Evolutionary conservation across 2,888 invertebrate genomes (phyloP), one percentile per base, ranked within the genome.

Genomic region (Nezara viridula): DNA sequence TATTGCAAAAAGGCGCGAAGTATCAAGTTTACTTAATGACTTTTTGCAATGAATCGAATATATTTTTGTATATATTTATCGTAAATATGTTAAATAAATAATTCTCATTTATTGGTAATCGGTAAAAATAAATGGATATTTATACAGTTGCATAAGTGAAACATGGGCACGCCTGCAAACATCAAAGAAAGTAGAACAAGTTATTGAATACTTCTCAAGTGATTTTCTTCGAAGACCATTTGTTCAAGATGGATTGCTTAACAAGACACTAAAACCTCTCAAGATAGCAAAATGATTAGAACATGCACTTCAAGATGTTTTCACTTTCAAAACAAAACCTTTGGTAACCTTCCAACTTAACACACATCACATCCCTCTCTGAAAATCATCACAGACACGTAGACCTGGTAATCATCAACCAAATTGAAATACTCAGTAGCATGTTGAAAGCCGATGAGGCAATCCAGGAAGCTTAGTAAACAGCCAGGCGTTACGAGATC

Each of bases 391-490:
- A 73, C 37, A 73, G 14, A 14, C n/a, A 60, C 0, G 60, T 27
- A 60, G 12, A 60, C 12, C 60, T 4, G 60, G 27, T 7, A 60
- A 12, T 60, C 60, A 12, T 60, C 27, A 6, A 55, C 4, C 1
- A 19, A 2, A 55, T 55, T 7, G 27, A 27, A 60, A 60, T 60
- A 60, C 4, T 60, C 27, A 37, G 19, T 19, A 32, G 32, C 37
- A 16, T 32, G 32, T 73, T 19, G 66, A 4, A 37, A 37, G 66
- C 19, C 6, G 66, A 73, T 73, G 66, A 73, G 37, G 66, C 66
- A 73, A 73, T 73, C 66, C 66, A 73, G 66, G 66, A 73, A 73
- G 66, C 66, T 73, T 73, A 19, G 32, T 73, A 73, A 73, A 73
- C 16, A 37, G 66, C 66, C 66, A 73, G 21, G 32, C 66, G 66